Evolutionary conservation across 2,113 vertebrate genomes (phyloP).

Genomic region (Macaca fascicularis): T2T-MFA8v1.1 NC_088391.1:86357001-86357500

Average conservation of each 20-base stretch:
- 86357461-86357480: neutral
- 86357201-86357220: neutral
- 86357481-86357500: fast-evolving
- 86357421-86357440: neutral
- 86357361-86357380: no score
- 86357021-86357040: neutral
- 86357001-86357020: neutral
- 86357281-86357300: neutral
- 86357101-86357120: neutral
- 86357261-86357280: neutral
- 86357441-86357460: neutral
- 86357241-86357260: neutral
- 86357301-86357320: fast-evolving
- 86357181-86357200: neutral
- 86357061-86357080: neutral
- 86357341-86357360: neutral
- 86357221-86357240: neutral
- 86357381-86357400: fast-evolving
- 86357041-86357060: neutral
- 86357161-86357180: neutral
- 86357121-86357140: neutral
- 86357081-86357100: neutral
- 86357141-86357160: neutral
- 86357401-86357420: no score
- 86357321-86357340: neutral